Evolutionary conservation across 2,888 invertebrate species (phyloP).

Genomic region (Isotomurus palustris): DNA sequence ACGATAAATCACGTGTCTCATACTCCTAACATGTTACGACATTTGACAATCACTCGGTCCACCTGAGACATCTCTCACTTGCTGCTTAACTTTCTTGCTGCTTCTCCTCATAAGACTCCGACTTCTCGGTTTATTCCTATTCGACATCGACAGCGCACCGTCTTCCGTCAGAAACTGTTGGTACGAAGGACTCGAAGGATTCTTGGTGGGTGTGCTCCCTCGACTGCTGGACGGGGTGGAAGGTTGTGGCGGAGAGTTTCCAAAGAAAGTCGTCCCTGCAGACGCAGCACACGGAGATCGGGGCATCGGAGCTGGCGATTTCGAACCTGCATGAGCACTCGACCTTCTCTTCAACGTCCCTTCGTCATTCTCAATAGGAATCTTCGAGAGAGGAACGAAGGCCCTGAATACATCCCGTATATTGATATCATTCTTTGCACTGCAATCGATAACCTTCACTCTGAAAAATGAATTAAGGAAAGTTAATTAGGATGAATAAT

Average conservation of each 20-base stretch:
- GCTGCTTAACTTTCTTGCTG: constrained; percentile 72
- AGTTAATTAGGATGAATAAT: no score
- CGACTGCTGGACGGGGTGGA: constrained; percentile 32
- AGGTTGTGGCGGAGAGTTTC: constrained; percentile 48
- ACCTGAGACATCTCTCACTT: constrained; percentile 65
- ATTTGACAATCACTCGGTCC: constrained; percentile 65
- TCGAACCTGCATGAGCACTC: constrained; percentile 61
- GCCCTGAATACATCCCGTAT: constrained; percentile 75
- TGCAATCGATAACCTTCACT: constrained; percentile 70
- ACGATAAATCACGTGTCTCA: no score
- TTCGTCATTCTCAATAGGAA: constrained; percentile 40
- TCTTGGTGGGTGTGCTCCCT: constrained; percentile 52
- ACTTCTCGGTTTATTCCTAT: constrained; percentile 58
- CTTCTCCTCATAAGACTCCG: constrained; percentile 73
- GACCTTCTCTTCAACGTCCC: constrained; percentile 62
- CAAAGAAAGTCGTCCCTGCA: constrained; percentile 25
- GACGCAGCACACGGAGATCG: constrained; percentile 25
- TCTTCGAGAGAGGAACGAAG: constrained; percentile 60
- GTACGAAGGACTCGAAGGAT: constrained; percentile 48
- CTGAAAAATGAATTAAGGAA: constrained; percentile 54
- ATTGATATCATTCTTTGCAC: constrained; percentile 72
- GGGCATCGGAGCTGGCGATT: constrained; percentile 45
- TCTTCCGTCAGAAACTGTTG: constrained; percentile 47
- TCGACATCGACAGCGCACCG: constrained; percentile 48
- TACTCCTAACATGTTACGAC: constrained; percentile 52